A percentile compares a stretch with the other conserved stretches of the same genome.
Conservation (phyloP, 2,888 invertebrate species). For the Pseudanteris insignis region DNA sequence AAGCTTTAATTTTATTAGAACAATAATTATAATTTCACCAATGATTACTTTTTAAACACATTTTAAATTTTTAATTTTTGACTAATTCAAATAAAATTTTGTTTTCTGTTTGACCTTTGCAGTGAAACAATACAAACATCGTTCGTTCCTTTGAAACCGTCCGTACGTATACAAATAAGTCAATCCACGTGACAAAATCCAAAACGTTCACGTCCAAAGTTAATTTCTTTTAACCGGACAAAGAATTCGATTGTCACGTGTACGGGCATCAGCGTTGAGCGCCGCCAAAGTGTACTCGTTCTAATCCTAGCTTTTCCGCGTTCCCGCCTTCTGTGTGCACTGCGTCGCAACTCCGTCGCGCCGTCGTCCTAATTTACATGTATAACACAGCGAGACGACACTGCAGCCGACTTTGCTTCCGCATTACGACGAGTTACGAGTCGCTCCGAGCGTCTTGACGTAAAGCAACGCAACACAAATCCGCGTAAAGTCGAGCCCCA, state of each 20-base stretch:
- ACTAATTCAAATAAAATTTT: too few relatives aligned
- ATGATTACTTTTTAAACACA: too few relatives aligned
- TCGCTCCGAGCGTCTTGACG: constrained; percentile 38
- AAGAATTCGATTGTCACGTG: constrained; percentile 11
- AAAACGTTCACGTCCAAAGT: too few relatives aligned
- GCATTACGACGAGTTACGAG: constrained; percentile 45
- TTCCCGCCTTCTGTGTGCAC: constrained; percentile 37
- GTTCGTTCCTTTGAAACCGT: too few relatives aligned
- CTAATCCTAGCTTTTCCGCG: constrained; percentile 37
- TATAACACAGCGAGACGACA: constrained; percentile 43
- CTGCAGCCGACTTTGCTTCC: constrained; percentile 41
- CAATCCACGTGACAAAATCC: too few relatives aligned
- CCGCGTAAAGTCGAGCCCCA: constrained; percentile 29
- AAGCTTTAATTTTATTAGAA: too few relatives aligned
- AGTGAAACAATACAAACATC: too few relatives aligned
- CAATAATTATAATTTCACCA: too few relatives aligned
- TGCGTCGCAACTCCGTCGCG: constrained; percentile 15
- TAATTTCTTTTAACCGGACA: neutral
- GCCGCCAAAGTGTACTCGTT: constrained; percentile 16
- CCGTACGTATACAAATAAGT: too few relatives aligned
- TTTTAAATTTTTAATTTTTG: too few relatives aligned
- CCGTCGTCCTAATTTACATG: constrained; percentile 44
- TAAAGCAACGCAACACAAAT: constrained; percentile 31
- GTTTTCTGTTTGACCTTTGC: too few relatives aligned
- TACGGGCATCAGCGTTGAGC: constrained; percentile 1